Conservation (phyloP, 1,140 invertebrate genomes). For the Trichoplusia ni region DNA sequence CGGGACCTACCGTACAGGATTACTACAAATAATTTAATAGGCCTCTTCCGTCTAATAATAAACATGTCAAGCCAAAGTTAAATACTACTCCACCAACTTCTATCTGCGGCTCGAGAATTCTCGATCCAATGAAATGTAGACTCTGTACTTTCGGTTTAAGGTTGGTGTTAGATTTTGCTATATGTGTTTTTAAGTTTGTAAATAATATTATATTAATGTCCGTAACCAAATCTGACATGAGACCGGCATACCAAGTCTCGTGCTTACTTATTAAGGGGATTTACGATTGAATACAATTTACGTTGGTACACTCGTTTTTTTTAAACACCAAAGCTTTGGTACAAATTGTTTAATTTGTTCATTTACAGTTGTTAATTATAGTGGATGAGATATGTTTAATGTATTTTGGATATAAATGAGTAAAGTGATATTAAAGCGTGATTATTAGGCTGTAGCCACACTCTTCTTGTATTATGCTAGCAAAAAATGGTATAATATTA, state of each 20-base stretch:
- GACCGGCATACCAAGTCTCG: constrained; percentile 60
- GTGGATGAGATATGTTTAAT: constrained; percentile 51
- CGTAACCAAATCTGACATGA: constrained; percentile 74
- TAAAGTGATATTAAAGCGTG: constrained; percentile 56
- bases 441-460: constrained; percentile 50
- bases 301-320: constrained; percentile 56
- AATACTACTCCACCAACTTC: constrained; percentile 59
- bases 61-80: constrained; percentile 74
- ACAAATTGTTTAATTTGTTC: constrained; percentile 77
- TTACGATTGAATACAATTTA: constrained; percentile 72
- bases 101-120: constrained; percentile 15
- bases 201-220: constrained; percentile 63
- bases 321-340: constrained; percentile 65
- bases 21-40: constrained; percentile 78
- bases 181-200: constrained; percentile 32
- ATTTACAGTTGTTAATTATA: constrained; percentile 72
- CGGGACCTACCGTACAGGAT: constrained; percentile 62
- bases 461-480: constrained; percentile 26
- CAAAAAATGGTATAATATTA: constrained; percentile 1
- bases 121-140: constrained; percentile 17
- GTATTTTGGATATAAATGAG: constrained; percentile 50
- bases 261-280: constrained; percentile 67
- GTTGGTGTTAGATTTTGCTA: constrained; percentile 18
- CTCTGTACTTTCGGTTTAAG: constrained; percentile 28
- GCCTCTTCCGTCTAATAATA: constrained; percentile 75